Evolutionary conservation across 2,113 vertebrate species (phyloP), one percentile per base, ranked within the genome.

Genomic region (Cochlearius cochlearius): DNA sequence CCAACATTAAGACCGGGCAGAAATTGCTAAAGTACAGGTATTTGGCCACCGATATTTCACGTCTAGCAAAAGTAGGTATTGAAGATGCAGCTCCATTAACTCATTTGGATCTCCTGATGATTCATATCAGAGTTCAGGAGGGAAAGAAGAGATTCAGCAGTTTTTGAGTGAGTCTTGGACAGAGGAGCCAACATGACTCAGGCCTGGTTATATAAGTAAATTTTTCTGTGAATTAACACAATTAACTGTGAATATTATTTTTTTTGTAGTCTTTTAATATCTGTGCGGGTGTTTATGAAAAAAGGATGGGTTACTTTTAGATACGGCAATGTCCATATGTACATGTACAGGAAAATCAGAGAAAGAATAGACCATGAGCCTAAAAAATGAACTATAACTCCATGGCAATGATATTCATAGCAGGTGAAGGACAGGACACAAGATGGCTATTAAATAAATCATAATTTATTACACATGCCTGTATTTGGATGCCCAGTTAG

Each of bases 401-500:
- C 22, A 50, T 76, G 16, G 50, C 15, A 60, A 68, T 36, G n/a
- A 63, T 95, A 74, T 91, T 78, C 92, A 60, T 55, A 90, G 18
- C 29, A 90, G 49, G 2, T 91, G 59, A 94, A 96, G 60, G 58
- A 75, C 55, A 91, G 88, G 94, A 59, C 58, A 88, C 11, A 78
- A 55, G 41, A 50, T 32, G 86, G 30, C 14, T 86, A 50, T 86
- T 95, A 92, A 90, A 93, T 96, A 80, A 96, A 95, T 95, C 38
- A 84, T 94, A 59, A 68, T 94, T 94, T 91, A 87, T 91, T 87
- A 81, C 20, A 84, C 0, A 0, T 73, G 63, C 67, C 64, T 94
- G 23, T 59, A 63, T 96, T 88, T 96, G 63, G 12, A 89, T 80
- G 83, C 80, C 78, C 78, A 79, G 45, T 97, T 98, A 97, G 86